These are phyloP conservation scores for Pterocles burchelli DNA, from an alignment of 2,113 vertebrate species.

Conservation along the genomic window DNA sequence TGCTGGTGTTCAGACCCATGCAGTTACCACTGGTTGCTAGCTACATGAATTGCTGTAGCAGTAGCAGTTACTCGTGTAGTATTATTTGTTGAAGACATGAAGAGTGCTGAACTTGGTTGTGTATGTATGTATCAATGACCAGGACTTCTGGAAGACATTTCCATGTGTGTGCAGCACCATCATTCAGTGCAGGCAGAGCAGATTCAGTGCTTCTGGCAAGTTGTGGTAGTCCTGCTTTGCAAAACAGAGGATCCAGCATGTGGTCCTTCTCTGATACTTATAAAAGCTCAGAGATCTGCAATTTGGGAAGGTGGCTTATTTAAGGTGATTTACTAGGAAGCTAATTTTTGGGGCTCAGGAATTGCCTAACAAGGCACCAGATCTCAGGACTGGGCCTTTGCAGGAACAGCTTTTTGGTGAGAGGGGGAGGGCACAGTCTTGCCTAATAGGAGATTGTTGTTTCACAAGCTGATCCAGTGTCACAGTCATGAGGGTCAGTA, in stretches of 20 bases:
- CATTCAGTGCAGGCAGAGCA: neutral
- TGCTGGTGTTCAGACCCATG: neutral
- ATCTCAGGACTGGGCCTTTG: neutral
- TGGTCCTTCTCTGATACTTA: neutral
- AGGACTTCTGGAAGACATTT: neutral
- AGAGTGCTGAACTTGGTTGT: neutral
- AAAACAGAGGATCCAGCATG: neutral
- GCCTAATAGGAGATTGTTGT: neutral
- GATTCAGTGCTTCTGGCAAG: neutral
- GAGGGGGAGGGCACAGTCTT: neutral
- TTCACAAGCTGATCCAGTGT: neutral
- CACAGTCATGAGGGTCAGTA: neutral
- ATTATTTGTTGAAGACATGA: neutral
- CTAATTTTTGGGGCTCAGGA: neutral
- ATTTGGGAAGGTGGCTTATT: neutral
- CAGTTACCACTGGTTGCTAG: neutral
- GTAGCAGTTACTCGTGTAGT: neutral
- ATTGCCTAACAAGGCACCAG: neutral
- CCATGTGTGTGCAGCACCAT: accelerated
- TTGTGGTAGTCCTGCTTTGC: neutral
- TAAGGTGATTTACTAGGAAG: neutral
- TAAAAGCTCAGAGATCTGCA: neutral
- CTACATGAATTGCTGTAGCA: neutral
- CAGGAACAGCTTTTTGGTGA: neutral
- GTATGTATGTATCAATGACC: neutral